Percentiles rank a stretch among this genome's conserved stretches.
phyloP scores from a whole-genome alignment of 2,888 invertebrate genomes.

The Pteria penguin region DNA sequence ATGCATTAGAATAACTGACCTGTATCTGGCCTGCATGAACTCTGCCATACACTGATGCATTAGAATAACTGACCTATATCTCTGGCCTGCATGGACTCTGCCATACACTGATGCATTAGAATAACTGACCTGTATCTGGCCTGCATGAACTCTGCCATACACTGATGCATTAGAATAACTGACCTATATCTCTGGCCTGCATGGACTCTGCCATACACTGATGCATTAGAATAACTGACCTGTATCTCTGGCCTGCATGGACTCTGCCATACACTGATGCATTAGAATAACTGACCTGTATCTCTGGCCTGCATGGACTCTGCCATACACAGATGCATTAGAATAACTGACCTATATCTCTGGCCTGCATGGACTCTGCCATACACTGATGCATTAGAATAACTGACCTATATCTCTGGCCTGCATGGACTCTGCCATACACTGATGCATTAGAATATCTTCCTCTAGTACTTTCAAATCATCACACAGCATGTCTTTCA shows the following conservation, averaged over 20 bases:
- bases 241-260: too few relatives aligned
- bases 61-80: too few relatives aligned
- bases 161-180: too few relatives aligned
- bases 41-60: too few relatives aligned
- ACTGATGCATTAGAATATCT: conserved; percentile 50
- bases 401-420: conserved; percentile 43
- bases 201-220: conserved; percentile 53
- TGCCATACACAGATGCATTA: conserved; percentile 52
- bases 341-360: too few relatives aligned
- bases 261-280: too few relatives aligned
- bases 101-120: conserved; percentile 50
- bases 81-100: conserved; percentile 52
- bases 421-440: conserved; percentile 56
- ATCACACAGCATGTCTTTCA: conserved; percentile 10
- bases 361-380: too few relatives aligned
- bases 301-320: conserved; percentile 53
- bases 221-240: conserved; percentile 49
- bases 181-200: conserved; percentile 50
- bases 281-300: conserved; percentile 41
- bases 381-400: too few relatives aligned
- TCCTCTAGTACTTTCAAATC: conserved; percentile 44
- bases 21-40: too few relatives aligned
- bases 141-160: too few relatives aligned
- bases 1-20: conserved; percentile 49
- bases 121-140: too few relatives aligned